Evolutionary conservation across 2,888 invertebrate species (phyloP), one percentile per base, ranked within the genome.

Genomic region (Nomada goodeniana): DNA sequence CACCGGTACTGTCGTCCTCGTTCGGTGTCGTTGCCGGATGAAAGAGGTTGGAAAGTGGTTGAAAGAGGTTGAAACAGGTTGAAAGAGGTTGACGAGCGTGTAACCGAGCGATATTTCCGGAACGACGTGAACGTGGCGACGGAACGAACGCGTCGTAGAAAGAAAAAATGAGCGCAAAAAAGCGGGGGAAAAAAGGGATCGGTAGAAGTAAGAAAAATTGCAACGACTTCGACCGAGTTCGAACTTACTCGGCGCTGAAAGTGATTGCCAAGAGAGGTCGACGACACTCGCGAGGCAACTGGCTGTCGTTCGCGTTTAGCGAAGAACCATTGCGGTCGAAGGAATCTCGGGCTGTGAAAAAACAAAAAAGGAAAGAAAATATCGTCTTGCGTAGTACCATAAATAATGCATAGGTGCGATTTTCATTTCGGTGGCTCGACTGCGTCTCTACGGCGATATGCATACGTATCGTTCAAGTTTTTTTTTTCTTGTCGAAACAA

Each of bases 351-450:
- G 44, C 63, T 50, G 64, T 57, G 59, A 59, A 20, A 47, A 60
- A 57, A 57, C 50, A 68, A 80, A 74, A 76, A 73, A 70, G 23
- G 9, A 44, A 18, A 64, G n/a, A 82, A 82, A 82, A 76, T 57
- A 67, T 55, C 68, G 44, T 55, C 77, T 88, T 88, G 80, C 76
- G 76, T 88, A 86, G 88, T 75, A 71, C 79, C 76, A 80, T 84
- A 82, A 82, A 86, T 86, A 88, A 88, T 86, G 75, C 70, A 88
- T 86, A 79, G 23, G 44, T 29, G 65, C 64, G 76, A 87, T 86
- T 88, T 88, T 73, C 86, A 86, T 86, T 86, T 85, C 63, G 81
- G 61, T 69, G 67, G 70, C 63, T 61, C 29, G 64, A 76, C 29
- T 5, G 29, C 7, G 29, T 29, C 29, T 29, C 7, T 29, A 29